Base-by-base conservation (phyloP, 2,113 vertebrate species). In the Agapornis roseicollis region DNA sequence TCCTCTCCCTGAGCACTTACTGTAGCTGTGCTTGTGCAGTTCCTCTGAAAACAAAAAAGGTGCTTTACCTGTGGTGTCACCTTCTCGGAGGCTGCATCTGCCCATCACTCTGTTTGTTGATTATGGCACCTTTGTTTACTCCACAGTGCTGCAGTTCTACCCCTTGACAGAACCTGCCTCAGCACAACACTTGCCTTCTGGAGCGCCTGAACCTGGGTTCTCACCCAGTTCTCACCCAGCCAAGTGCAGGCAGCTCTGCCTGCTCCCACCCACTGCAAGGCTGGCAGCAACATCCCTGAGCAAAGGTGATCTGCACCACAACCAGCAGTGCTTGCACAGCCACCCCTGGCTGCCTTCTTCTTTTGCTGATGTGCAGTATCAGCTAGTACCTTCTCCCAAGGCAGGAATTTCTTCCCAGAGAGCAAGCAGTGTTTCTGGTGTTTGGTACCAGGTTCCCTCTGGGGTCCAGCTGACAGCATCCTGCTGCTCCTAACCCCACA, bases 81-180 rank as follows among this genome's bases (percentile, higher is more conserved):
- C 72, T 25, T 1, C 85, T 33, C 3, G 0, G 23, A 33, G 18
- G 35, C 41, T 17, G 33, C 31, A 33, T 22, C 56, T 55, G n/a
- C 41, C 58, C 63, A 3, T 0, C 0, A 0, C 65, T 87, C 17
- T 1, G 0, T 6, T 3, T 24, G 20, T 25, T 41, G 22, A n/a
- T 68, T 6, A 18, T 39, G 50, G 80, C 46, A 35, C 71, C 49
- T 79, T 39, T 9, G 44, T 39, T 47, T 13, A 22, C 29, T 39
- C 37, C 27, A 1, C 1, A 13, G 0, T 4, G 42, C 64, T 66
- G 46, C 42, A 39, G 25, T 20, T 73, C 15, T 24, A 55, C 5
- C 39, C 23, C 29, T 9, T 6, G 2, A 31, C 63, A 66, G 27
- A 72, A 41, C 17, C 8, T 13, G 2, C 28, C 9, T 1, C 27